These are phyloP conservation scores for Heterodera schachtii DNA, from an alignment of 1,140 invertebrate genomes.

Conservation along the genomic window DNA sequence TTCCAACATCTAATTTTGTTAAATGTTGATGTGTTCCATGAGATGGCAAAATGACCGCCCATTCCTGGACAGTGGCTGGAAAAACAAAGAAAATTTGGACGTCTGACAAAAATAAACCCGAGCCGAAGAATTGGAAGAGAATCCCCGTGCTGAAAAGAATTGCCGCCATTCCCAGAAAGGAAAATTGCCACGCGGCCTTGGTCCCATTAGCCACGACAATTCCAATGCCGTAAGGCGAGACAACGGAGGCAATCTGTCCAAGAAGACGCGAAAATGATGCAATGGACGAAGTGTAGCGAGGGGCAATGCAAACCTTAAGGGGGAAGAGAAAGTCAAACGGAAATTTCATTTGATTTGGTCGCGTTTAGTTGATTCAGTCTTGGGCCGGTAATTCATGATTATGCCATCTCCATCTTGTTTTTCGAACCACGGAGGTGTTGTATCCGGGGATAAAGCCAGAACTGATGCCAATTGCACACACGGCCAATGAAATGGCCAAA, in stretches of 20 bases:
- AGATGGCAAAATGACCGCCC: slow-evolving; percentile 15
- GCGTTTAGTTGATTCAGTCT: too few relatives aligned
- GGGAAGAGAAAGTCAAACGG: background rate
- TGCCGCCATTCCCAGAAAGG: slow-evolving; percentile 51
- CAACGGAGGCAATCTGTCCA: slow-evolving; percentile 62
- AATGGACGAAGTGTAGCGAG: slow-evolving; percentile 58
- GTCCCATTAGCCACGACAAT: slow-evolving; percentile 46
- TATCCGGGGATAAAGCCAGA: slow-evolving; percentile 65
- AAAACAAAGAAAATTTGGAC: slow-evolving; percentile 27
- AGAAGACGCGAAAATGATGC: slow-evolving; percentile 63
- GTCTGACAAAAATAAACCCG: slow-evolving; percentile 29
- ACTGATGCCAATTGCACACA: slow-evolving; percentile 54
- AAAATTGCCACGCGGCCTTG: slow-evolving; percentile 51
- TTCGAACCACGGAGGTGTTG: slow-evolving; percentile 53
- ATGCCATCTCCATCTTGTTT: background rate
- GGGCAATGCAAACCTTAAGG: slow-evolving; percentile 62
- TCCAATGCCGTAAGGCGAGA: slow-evolving; percentile 58
- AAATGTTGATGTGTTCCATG: background rate
- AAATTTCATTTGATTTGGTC: too few relatives aligned
- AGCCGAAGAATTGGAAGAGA: slow-evolving; percentile 52
- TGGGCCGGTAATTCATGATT: too few relatives aligned
- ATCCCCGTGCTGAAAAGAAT: slow-evolving; percentile 52
- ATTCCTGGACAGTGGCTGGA: slow-evolving; percentile 42
- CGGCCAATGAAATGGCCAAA: slow-evolving; percentile 54
- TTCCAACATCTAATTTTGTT: background rate